Conservation (phyloP, 2,888 invertebrate species). For the Eledone cirrhosa region DNA sequence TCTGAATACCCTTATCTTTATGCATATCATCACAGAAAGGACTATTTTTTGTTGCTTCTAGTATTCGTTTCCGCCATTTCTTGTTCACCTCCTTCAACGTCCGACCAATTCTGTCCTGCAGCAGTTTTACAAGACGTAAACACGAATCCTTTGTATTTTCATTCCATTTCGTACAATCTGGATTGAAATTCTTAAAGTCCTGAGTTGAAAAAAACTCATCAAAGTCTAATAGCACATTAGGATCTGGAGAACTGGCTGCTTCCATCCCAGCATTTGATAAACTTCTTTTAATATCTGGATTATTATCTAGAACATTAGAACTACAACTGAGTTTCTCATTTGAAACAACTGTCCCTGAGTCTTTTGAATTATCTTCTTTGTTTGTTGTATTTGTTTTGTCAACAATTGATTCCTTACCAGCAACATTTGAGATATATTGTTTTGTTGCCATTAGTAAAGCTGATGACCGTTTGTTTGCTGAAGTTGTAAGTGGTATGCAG, state of each 20-base stretch:
- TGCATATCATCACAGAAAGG: neutral
- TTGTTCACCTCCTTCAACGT: slow-evolving; percentile 20
- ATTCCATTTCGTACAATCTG: neutral
- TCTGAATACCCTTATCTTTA: slow-evolving; percentile 14
- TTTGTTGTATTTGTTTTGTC: neutral
- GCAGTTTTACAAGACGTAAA: slow-evolving; percentile 7
- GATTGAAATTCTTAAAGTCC: neutral
- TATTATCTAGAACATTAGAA: neutral
- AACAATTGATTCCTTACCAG: neutral
- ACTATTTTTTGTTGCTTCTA: slow-evolving; percentile 14
- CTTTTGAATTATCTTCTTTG: neutral
- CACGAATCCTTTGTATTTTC: neutral
- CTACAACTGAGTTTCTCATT: neutral
- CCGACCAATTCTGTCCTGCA: slow-evolving; percentile 18
- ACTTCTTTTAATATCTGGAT: neutral
- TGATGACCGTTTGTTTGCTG: neutral
- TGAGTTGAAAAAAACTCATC: neutral
- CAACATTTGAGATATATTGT: neutral
- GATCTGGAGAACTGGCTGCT: neutral
- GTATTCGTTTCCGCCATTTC: slow-evolving; percentile 21
- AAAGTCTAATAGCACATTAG: neutral
- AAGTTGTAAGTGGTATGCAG: neutral
- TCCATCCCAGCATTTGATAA: neutral
- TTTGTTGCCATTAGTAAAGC: neutral
- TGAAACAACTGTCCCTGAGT: neutral